Conservation (phyloP, 2,113 vertebrate species). For the Notothenia rossii region DNA sequence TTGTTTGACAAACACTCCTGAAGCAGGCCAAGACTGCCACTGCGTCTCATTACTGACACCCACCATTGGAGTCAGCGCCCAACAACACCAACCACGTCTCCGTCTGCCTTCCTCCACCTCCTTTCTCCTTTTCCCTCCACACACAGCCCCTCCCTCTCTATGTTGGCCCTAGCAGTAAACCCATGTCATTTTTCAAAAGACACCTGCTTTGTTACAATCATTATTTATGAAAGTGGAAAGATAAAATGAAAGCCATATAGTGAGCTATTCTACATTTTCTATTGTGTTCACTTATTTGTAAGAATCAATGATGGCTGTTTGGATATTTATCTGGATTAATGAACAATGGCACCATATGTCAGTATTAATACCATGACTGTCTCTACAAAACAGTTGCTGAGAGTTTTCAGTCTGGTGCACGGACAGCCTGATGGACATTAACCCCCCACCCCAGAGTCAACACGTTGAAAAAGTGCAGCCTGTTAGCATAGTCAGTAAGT, state of each 20-base stretch:
- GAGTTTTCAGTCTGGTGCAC: too few species aligned
- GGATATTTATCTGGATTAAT: too few species aligned
- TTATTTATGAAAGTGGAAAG: neutral
- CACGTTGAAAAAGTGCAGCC: too few species aligned
- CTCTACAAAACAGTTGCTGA: too few species aligned
- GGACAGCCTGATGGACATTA: too few species aligned
- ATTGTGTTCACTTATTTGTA: too few species aligned
- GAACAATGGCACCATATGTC: too few species aligned
- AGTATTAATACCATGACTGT: too few species aligned
- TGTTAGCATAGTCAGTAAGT: too few species aligned
- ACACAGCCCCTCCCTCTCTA: neutral
- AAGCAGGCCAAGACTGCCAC: constrained; percentile 62
- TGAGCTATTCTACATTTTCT: too few species aligned
- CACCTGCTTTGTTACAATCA: neutral
- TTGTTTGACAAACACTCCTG: constrained; percentile 80
- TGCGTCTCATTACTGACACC: constrained; percentile 64
- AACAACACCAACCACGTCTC: constrained; percentile 48
- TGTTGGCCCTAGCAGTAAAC: neutral
- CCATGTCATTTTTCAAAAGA: neutral
- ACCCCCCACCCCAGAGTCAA: too few species aligned
- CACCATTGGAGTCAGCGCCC: constrained; percentile 40
- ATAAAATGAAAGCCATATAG: neutral
- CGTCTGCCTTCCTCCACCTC: constrained; percentile 17
- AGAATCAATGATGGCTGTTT: too few species aligned
- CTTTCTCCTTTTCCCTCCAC: constrained; percentile 3